phyloP scores from a whole-genome alignment of 2,797 vertebrate genomes.

The Tokudaia muenninki region DNA sequence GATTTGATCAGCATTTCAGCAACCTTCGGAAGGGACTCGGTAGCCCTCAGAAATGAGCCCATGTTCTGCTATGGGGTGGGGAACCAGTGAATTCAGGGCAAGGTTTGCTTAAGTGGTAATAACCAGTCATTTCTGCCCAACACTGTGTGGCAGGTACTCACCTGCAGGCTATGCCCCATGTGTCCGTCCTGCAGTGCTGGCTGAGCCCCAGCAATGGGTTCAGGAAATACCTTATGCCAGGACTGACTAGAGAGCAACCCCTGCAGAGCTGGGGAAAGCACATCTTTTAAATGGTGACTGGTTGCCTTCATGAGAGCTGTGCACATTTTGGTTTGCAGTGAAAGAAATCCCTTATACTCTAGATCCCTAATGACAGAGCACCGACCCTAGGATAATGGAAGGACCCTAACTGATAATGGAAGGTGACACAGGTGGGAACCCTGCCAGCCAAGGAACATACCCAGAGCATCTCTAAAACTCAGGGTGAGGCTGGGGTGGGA shows the following conservation, averaged over 20 bases:
- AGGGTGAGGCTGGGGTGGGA: not conserved
- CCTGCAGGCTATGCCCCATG: not conserved
- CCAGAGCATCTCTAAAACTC: not conserved
- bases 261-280: not conserved
- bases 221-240: too few species aligned
- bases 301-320: not conserved
- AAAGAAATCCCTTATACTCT: not conserved
- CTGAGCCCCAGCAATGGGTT: not conserved
- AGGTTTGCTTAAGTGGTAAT: not conserved
- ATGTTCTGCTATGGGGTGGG: not conserved
- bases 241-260: not conserved
- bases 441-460: not conserved
- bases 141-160: not conserved
- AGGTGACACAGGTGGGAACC: not conserved
- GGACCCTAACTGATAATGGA: not conserved
- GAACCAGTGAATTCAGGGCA: not conserved
- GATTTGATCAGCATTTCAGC: not conserved
- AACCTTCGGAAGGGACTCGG: too few species aligned
- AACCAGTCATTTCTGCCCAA: not conserved
- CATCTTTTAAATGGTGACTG: not conserved
- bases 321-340: not conserved
- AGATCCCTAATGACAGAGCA: not conserved
- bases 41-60: not conserved
- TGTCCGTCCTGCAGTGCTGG: not conserved
- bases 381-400: too few species aligned